Base-by-base conservation (phyloP, 2,797 vertebrate species). In the Schizopygopsis malacanthus region DNA sequence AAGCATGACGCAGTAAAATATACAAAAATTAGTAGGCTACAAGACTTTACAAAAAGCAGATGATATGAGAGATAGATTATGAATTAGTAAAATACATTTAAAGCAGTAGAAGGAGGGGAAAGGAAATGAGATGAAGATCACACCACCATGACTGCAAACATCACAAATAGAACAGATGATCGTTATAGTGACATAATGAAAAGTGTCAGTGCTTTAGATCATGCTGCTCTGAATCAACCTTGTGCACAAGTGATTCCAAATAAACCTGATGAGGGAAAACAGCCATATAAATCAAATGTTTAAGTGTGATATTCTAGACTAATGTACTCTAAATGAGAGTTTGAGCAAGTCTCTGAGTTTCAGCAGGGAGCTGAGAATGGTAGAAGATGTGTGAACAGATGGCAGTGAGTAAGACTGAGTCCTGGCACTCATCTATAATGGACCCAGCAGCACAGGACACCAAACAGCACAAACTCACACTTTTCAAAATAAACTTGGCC, bases 341-440 rank as follows among this genome's bases (percentile, higher is more conserved):
- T 79, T 83, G 82, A 73, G 81, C 47, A 56, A 50, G 54, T 45
- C 52, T 45, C 61, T 22, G 47, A 12, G 63, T 77, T 84, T 75
- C 59, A 79, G 70, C 81, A 67, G 41, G 47, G 61, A 77, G 47
- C 47, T 56, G 47, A 72, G 39, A 52, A 76, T 80, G 81, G 76
- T 59, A 37, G 72, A 67, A 84, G 79, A 73, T 39, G 15, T 82
- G 87, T 59, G 83, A 89, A 92, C 94, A 95, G 93, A 95, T 94
- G 94, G 94, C 89, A 84, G 89, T 91, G 89, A 87, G 91, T 91
- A 88, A 92, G 91, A 91, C 85, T 88, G 84, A 78, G 84, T 91
- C 91, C 85, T 91, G 88, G 18, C 92, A 92, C 84, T 89, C 88
- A 94, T 95, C 92, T 94, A 93, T 93, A 94, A 94, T 94, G 91